A percentile compares a stretch with the other conserved stretches of the same genome.
Evolutionary conservation across 2,888 invertebrate genomes (phyloP).

Genomic region (Stenodema calcarata): DNA sequence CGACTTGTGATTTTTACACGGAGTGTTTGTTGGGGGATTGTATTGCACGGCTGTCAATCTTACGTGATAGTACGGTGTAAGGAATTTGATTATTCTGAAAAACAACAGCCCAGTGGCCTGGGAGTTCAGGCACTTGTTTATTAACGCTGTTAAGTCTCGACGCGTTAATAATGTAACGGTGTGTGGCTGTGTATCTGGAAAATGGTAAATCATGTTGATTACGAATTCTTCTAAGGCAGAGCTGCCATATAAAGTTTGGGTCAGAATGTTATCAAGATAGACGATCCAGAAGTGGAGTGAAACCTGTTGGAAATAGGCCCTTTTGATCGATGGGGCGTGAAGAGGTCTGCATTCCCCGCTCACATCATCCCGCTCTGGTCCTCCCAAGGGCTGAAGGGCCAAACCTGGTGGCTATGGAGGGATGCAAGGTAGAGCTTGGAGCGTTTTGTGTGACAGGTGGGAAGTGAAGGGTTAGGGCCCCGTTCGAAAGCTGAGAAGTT

Average conservation of each 20-base stretch:
- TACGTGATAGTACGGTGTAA: too few species aligned
- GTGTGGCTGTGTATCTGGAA: too few species aligned
- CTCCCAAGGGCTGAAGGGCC: not conserved
- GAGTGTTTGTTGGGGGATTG: too few species aligned
- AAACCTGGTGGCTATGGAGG: not conserved
- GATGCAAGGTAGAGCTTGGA: not conserved
- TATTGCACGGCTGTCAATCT: too few species aligned
- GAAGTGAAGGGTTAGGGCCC: not conserved
- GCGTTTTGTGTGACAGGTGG: not conserved
- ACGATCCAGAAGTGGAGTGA: not conserved
- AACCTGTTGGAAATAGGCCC: constrained; percentile 15
- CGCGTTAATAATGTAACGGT: too few species aligned
- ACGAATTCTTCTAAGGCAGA: not conserved
- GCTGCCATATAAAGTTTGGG: not conserved
- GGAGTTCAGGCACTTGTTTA: too few species aligned
- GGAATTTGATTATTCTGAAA: too few species aligned
- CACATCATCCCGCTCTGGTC: not conserved
- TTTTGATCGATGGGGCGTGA: constrained; percentile 17
- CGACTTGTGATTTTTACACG: too few species aligned
- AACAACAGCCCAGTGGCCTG: too few species aligned
- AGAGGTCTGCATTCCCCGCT: constrained; percentile 9
- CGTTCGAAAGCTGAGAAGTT: not conserved
- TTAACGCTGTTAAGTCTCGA: too few species aligned
- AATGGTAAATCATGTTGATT: not conserved
- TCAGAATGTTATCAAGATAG: not conserved